Conservation (phyloP, 2,113 vertebrate species). For the Deroptyus accipitrinus region DNA sequence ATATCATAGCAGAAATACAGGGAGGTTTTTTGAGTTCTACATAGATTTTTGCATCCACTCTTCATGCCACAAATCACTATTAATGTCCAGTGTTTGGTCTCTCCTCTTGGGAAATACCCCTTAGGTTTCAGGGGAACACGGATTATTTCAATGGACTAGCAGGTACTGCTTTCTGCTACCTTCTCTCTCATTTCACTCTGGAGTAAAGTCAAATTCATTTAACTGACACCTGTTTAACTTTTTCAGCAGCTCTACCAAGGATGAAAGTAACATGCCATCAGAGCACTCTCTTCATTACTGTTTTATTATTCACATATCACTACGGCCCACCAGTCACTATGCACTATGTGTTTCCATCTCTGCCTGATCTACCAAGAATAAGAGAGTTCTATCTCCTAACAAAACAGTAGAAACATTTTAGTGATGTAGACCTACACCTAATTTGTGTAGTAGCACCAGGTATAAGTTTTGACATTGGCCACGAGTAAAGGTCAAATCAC, state of each 20-base stretch:
- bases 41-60: not conserved
- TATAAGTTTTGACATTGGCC: not conserved
- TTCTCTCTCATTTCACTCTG: not conserved
- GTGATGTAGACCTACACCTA: not conserved
- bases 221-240: not conserved
- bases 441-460: not conserved
- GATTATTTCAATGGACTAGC: no score
- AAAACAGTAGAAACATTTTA: not conserved
- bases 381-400: not conserved
- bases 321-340: not conserved
- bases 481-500: not conserved
- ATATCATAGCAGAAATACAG: not conserved
- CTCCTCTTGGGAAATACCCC: not conserved
- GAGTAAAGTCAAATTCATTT: not conserved
- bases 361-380: not conserved
- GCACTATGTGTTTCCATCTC: not conserved
- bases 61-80: not conserved
- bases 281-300: not conserved
- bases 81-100: not conserved
- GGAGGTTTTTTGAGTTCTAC: not conserved
- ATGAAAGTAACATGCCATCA: not conserved
- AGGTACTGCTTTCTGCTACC: not conserved
- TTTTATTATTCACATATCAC: accelerated
- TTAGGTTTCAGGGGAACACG: not conserved
- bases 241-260: not conserved